Conservation (phyloP, 2,797 vertebrate genomes). For the Sebastes iracundus region DNA sequence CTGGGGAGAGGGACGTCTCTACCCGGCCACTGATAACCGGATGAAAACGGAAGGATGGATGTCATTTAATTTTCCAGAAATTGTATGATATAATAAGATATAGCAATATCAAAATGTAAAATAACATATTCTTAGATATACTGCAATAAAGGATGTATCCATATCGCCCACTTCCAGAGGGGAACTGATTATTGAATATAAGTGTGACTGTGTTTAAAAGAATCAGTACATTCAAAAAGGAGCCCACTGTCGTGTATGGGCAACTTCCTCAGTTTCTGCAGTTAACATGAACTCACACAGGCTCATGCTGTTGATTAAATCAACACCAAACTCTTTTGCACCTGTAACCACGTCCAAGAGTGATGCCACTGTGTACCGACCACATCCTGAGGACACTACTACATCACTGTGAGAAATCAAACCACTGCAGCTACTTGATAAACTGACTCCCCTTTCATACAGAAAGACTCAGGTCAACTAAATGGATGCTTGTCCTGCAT, state of each 20-base stretch:
- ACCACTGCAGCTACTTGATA: neutral
- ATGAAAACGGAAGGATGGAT: too few species aligned
- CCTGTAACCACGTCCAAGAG: neutral
- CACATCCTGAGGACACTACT: neutral
- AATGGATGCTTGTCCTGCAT: neutral
- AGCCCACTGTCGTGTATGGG: neutral
- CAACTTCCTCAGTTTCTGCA: neutral
- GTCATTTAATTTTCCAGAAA: too few species aligned
- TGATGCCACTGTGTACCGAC: neutral
- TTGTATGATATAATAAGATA: too few species aligned
- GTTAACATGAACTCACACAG: neutral
- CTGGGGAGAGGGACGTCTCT: too few species aligned
- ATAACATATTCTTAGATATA: neutral
- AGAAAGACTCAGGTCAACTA: neutral
- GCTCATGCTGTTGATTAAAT: neutral
- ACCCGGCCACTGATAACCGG: too few species aligned
- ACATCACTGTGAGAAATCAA: neutral
- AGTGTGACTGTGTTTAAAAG: neutral
- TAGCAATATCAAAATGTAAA: neutral
- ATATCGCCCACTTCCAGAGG: neutral
- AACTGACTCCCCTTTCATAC: neutral
- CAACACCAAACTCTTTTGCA: neutral
- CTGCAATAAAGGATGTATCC: neutral
- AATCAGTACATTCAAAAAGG: neutral
- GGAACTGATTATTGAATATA: neutral